Conservation (phyloP, 2,888 invertebrate genomes). For the Pollenia angustigena region DNA sequence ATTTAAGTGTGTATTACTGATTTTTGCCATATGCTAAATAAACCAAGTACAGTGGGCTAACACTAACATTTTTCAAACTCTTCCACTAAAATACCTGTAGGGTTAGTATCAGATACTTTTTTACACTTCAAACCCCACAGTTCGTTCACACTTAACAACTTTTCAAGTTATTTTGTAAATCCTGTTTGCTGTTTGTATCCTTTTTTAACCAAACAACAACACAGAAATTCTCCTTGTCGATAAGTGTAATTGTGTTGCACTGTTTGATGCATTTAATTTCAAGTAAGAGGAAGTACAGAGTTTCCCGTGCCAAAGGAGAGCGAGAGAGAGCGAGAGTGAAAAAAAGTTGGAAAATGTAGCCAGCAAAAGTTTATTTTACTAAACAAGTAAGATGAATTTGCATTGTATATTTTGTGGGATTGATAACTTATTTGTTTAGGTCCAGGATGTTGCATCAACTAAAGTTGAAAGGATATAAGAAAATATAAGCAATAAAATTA, state of each 20-base stretch:
- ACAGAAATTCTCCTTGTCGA: slow-evolving; percentile 42
- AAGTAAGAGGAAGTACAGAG: background rate
- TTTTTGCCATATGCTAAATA: slow-evolving; percentile 48
- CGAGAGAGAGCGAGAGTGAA: background rate
- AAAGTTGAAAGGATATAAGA: slow-evolving; percentile 33
- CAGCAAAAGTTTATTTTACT: slow-evolving; percentile 55
- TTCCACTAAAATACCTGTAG: background rate
- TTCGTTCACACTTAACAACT: background rate
- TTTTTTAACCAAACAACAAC: slow-evolving; percentile 48
- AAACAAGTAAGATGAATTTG: slow-evolving; percentile 65
- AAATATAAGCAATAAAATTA: slow-evolving; percentile 43
- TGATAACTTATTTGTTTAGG: slow-evolving; percentile 71
- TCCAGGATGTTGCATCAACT: slow-evolving; percentile 51
- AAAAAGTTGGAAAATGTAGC: background rate
- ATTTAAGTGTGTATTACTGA: slow-evolving; percentile 58
- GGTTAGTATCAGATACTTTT: background rate
- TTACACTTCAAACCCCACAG: slow-evolving; percentile 16
- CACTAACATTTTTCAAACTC: background rate
- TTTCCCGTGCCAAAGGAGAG: background rate
- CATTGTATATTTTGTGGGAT: slow-evolving; percentile 66
- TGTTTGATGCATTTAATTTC: slow-evolving; percentile 27
- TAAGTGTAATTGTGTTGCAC: slow-evolving; percentile 54
- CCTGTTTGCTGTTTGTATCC: slow-evolving; percentile 49
- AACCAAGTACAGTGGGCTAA: slow-evolving; percentile 47
- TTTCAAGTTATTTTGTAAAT: slow-evolving; percentile 39